Conservation (phyloP, 1,140 invertebrate genomes). For the Achroia grisella region DNA sequence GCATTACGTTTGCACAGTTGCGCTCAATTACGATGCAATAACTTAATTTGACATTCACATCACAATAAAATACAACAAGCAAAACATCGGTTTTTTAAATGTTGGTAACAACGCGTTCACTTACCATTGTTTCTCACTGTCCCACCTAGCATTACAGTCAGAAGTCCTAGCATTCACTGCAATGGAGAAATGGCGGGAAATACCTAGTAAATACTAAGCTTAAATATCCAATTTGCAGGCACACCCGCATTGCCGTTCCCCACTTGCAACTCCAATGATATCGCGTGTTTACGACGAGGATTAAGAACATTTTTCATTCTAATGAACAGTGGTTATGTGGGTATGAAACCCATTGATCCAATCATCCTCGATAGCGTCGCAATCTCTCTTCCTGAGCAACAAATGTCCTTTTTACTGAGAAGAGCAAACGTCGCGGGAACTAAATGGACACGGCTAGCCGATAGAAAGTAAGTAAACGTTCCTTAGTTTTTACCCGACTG, state of each 20-base stretch:
- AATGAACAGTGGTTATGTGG: slow-evolving; percentile 46
- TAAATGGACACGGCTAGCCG: slow-evolving; percentile 48
- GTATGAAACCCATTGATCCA: slow-evolving; percentile 54
- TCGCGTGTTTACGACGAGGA: slow-evolving; percentile 52
- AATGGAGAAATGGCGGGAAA: too few relatives aligned
- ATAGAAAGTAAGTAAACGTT: slow-evolving; percentile 37
- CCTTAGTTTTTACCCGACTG: background rate
- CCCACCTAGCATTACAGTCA: too few relatives aligned
- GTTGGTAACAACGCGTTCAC: too few relatives aligned
- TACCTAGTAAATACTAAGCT: too few relatives aligned
- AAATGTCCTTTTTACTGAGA: slow-evolving; percentile 43
- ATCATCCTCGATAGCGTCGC: slow-evolving; percentile 44
- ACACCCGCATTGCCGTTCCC: slow-evolving; percentile 47
- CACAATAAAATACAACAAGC: too few relatives aligned
- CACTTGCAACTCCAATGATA: slow-evolving; percentile 37
- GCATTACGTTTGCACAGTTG: too few relatives aligned
- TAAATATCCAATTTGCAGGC: slow-evolving; percentile 21
- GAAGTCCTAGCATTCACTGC: too few relatives aligned
- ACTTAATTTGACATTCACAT: too few relatives aligned
- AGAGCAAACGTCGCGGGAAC: slow-evolving; percentile 56
- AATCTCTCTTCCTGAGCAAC: slow-evolving; percentile 40
- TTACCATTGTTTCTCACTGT: too few relatives aligned
- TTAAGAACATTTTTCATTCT: slow-evolving; percentile 58
- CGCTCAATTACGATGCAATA: too few relatives aligned
- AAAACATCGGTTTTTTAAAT: too few relatives aligned